Percentiles rank a stretch among this genome's conserved stretches.
Conservation (phyloP, 2,113 vertebrate genomes). For the Dipodomys ordii region DNA sequence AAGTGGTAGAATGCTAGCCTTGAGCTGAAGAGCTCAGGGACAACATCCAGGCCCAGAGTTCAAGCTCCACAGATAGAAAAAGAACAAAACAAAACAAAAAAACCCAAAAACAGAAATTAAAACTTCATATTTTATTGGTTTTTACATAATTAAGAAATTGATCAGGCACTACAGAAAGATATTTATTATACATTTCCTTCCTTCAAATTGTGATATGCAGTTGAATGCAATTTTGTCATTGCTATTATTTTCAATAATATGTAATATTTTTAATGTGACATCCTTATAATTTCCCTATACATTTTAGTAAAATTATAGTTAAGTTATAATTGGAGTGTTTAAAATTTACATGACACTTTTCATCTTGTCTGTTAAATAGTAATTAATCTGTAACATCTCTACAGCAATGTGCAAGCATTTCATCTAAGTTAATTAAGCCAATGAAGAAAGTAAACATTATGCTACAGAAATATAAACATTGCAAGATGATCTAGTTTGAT, state of each 20-base stretch:
- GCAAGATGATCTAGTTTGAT: conserved; percentile 48
- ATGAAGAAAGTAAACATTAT: conserved; percentile 69
- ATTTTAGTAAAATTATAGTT: conserved; percentile 24
- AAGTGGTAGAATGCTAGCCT: too few relatives aligned
- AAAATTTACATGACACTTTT: conserved; percentile 66
- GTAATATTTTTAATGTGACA: not conserved
- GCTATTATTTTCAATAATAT: conserved; percentile 1
- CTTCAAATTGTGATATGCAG: not conserved
- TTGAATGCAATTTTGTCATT: not conserved
- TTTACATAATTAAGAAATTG: not conserved
- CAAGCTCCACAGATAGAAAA: too few relatives aligned
- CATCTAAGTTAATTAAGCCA: conserved; percentile 75
- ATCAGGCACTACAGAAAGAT: not conserved
- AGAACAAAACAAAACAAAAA: too few relatives aligned
- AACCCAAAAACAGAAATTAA: too few relatives aligned
- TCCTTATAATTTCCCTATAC: not conserved
- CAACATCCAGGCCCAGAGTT: too few relatives aligned
- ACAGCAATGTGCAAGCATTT: conserved; percentile 40
- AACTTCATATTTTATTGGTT: not conserved
- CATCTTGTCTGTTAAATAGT: conserved; percentile 65
- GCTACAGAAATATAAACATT: conserved; percentile 65
- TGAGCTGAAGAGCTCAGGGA: too few relatives aligned
- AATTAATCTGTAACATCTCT: conserved; percentile 64
- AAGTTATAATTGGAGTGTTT: conserved; percentile 9
- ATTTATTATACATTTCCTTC: not conserved